Evolutionary conservation across 2,113 vertebrate genomes (phyloP).

Genomic region (Chaetops frenatus): DNA sequence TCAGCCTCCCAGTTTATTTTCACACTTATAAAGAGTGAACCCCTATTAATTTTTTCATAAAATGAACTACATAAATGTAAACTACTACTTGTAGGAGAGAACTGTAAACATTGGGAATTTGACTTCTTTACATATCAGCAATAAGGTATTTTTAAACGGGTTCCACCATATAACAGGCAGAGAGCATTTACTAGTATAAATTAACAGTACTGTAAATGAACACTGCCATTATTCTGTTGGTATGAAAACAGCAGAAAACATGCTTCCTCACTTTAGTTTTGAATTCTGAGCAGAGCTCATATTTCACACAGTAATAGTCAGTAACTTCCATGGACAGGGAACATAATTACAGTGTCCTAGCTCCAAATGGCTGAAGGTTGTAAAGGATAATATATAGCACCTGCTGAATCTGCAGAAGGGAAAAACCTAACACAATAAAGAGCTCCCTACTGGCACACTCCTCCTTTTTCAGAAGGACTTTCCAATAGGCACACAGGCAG

Average conservation of each 20-base stretch:
- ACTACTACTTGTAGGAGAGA: not conserved
- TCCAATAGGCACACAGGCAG: not conserved
- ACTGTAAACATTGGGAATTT: not conserved
- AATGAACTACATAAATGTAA: not conserved
- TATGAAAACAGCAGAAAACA: constrained; percentile 40
- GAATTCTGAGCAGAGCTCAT: constrained; percentile 21
- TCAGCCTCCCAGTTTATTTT: not conserved
- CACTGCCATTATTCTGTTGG: constrained; percentile 24
- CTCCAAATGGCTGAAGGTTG: constrained; percentile 48
- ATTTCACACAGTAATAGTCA: constrained; percentile 45
- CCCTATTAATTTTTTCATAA: not conserved
- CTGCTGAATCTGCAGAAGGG: constrained; percentile 52
- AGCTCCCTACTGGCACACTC: not conserved
- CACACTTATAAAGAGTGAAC: not conserved
- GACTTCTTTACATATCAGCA: not conserved
- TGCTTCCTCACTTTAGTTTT: constrained; percentile 40
- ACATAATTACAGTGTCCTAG: constrained; percentile 43
- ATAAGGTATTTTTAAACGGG: constrained; percentile 19
- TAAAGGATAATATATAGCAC: constrained; percentile 38
- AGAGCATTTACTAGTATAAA: constrained; percentile 17
- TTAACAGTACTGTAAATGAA: constrained; percentile 20
- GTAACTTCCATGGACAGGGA: constrained; percentile 36
- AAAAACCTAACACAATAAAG: not conserved
- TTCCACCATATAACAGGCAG: not conserved
- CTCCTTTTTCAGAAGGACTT: not conserved